Conservation (phyloP, 2,797 vertebrate genomes). For the Pseudomugil gertrudae region DNA sequence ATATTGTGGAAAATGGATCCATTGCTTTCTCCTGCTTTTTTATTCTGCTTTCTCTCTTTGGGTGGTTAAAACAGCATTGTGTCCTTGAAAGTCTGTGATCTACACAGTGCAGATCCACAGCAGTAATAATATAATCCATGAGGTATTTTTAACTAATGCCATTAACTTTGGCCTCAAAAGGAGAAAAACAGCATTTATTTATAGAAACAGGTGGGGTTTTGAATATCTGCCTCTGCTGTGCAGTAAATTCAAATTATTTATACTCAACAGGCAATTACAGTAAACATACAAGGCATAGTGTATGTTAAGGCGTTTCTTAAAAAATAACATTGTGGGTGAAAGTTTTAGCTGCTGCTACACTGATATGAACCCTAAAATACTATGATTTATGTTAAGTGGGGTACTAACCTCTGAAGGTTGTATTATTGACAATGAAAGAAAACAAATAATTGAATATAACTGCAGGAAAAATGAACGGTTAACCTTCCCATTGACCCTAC, state of each 20-base stretch:
- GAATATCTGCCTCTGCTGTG: neutral
- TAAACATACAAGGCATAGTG: neutral
- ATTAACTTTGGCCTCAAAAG: neutral
- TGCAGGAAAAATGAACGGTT: constrained; percentile 1
- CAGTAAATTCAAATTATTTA: neutral
- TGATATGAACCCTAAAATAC: constrained; percentile 4
- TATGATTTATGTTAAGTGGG: constrained; percentile 27
- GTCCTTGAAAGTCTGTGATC: neutral
- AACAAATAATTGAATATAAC: constrained; percentile 1
- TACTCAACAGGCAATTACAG: neutral
- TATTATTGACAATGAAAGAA: neutral
- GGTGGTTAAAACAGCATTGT: neutral
- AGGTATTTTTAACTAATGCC: neutral
- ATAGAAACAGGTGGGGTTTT: neutral
- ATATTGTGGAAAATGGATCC: neutral
- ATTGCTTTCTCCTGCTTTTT: neutral
- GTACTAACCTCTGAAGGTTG: neutral
- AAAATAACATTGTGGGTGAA: neutral
- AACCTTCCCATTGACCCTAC: constrained; percentile 23
- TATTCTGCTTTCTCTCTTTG: neutral
- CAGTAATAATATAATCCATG: neutral
- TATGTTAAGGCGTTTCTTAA: neutral
- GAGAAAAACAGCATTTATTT: neutral
- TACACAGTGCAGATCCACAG: neutral
- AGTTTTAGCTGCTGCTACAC: too few relatives aligned